phyloP scores from a whole-genome alignment of 2,888 invertebrate genomes.

The Neoscelio sp. region DNA sequence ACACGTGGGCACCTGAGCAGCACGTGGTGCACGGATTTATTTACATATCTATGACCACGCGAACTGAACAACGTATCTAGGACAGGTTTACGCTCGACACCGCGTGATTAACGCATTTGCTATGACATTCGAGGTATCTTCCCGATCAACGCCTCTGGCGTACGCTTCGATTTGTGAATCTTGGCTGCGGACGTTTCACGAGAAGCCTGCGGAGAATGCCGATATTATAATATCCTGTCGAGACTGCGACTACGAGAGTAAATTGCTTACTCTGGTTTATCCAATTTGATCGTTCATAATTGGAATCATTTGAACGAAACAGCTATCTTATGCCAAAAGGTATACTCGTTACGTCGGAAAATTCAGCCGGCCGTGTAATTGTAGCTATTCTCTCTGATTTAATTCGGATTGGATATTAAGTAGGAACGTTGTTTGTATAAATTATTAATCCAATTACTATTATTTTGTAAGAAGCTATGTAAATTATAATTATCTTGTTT shows the following conservation, averaged over 20 bases:
- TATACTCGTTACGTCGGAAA: constrained; percentile 31
- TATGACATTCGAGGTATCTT: constrained; percentile 68
- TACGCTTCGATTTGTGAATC: constrained; percentile 18
- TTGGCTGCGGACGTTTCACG: neutral
- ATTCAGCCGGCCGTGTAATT: constrained; percentile 43
- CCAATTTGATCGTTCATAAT: constrained; percentile 52
- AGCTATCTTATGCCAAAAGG: constrained; percentile 35
- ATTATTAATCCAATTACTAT: too few species aligned
- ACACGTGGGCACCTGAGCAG: constrained; percentile 35
- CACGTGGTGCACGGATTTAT: constrained; percentile 53
- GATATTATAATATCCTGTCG: constrained; percentile 32
- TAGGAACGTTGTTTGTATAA: constrained; percentile 44
- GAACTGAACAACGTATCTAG: constrained; percentile 38
- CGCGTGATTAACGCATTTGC: constrained; percentile 70
- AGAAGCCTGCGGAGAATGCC: constrained; percentile 5
- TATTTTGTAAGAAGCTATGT: too few species aligned
- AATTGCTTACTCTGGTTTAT: constrained; percentile 40
- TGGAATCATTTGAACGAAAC: constrained; percentile 42
- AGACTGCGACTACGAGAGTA: constrained; percentile 1
- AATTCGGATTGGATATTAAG: constrained; percentile 36
- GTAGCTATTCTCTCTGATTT: constrained; percentile 33
- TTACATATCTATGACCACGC: constrained; percentile 43
- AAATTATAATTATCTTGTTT: too few species aligned
- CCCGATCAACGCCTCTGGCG: constrained; percentile 20
- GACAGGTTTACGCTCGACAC: constrained; percentile 67